A percentile compares a stretch with the other conserved stretches of the same genome.
These are phyloP conservation scores for Cervus canadensis DNA, from an alignment of 2,113 vertebrate genomes.

Conservation along the genomic window DNA sequence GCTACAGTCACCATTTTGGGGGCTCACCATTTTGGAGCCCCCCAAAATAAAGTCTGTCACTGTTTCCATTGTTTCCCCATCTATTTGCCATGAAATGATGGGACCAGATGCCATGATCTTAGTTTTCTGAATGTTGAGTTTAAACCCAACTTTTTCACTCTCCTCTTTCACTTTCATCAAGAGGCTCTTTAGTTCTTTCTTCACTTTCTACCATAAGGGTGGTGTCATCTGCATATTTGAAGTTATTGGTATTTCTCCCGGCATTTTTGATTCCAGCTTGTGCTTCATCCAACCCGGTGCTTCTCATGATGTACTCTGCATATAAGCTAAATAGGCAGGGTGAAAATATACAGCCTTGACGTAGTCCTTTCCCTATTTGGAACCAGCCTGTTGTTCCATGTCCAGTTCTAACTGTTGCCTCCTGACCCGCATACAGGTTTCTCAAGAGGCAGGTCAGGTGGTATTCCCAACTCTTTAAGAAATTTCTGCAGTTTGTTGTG, in stretches of 20 bases:
- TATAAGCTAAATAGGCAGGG: not conserved
- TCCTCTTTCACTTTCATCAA: not conserved
- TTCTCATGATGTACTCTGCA: not conserved
- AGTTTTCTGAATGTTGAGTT: not conserved
- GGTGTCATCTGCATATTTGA: not conserved
- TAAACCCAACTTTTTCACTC: not conserved
- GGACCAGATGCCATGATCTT: not conserved
- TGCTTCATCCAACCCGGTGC: no score
- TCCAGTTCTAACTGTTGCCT: not conserved
- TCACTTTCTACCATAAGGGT: not conserved
- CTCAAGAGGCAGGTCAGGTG: not conserved
- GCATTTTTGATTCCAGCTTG: no score
- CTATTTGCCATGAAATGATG: not conserved
- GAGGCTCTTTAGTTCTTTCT: not conserved
- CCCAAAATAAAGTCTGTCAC: not conserved
- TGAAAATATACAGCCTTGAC: not conserved
- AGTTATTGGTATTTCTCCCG: no score
- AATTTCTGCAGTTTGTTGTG: not conserved
- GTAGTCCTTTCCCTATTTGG: not conserved
- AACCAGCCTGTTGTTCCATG: not conserved
- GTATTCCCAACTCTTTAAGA: not conserved
- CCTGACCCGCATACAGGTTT: not conserved
- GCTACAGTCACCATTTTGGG: fast-evolving
- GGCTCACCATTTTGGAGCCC: not conserved
- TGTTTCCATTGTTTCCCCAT: not conserved